A percentile compares a stretch with the other conserved stretches of the same genome.
Conservation (phyloP, 2,888 invertebrate species). For the Agonopterix arenella region DNA sequence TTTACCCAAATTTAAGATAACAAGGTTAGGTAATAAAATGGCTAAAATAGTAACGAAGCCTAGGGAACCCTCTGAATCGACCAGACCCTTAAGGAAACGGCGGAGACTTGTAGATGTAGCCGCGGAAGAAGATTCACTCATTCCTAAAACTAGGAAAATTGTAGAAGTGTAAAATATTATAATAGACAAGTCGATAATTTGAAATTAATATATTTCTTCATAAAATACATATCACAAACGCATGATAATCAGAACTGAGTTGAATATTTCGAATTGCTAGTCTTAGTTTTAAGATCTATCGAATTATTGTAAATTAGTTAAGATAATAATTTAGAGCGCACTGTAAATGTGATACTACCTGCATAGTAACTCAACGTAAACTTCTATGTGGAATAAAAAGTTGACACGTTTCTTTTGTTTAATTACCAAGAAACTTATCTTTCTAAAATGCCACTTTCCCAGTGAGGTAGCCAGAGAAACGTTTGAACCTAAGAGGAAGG, state of each 20-base stretch:
- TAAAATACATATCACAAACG: constrained; percentile 61
- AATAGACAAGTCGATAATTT: constrained; percentile 8
- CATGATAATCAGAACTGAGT: constrained; percentile 58
- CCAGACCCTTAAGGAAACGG: constrained; percentile 77
- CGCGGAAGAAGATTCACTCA: constrained; percentile 63
- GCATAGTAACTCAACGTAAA: constrained; percentile 52
- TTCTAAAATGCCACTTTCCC: too few species aligned
- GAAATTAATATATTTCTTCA: constrained; percentile 10
- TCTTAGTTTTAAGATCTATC: constrained; percentile 54
- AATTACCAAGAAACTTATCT: too few species aligned
- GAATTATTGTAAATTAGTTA: neutral
- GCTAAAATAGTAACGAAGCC: constrained; percentile 65
- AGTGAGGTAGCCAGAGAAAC: too few species aligned
- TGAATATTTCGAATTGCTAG: constrained; percentile 62
- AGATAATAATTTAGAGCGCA: constrained; percentile 34
- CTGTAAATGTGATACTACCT: constrained; percentile 68
- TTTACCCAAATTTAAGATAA: constrained; percentile 79
- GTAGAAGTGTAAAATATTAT: constrained; percentile 57
- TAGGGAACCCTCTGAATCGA: constrained; percentile 67
- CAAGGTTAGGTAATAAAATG: constrained; percentile 75
- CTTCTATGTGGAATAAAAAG: constrained; percentile 45
- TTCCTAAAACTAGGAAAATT: constrained; percentile 67
- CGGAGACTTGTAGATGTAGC: constrained; percentile 77
- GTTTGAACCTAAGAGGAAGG: too few species aligned
- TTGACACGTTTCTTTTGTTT: constrained; percentile 12